A percentile compares a stretch with the other conserved stretches of the same genome.
These are phyloP conservation scores for Thymelicus acteon DNA, from an alignment of 2,888 invertebrate genomes.

Conservation along the genomic window DNA sequence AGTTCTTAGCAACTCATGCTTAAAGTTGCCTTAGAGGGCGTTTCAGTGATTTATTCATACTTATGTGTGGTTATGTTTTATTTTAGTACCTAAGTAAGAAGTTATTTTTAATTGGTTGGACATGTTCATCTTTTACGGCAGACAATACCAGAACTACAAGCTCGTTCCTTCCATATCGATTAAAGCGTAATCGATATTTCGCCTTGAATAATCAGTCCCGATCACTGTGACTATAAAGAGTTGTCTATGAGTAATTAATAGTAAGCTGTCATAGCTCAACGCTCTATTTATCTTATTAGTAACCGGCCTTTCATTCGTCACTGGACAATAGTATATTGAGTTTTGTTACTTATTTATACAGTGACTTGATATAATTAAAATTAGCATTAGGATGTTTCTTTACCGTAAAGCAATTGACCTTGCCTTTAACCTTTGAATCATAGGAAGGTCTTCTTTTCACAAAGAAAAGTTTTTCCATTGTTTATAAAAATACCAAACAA, in stretches of 20 bases:
- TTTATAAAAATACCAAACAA: too few relatives aligned
- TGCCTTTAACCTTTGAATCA: background rate
- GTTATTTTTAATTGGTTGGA: too few relatives aligned
- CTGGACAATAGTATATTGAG: constrained; percentile 76
- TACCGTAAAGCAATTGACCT: background rate
- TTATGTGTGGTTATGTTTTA: too few relatives aligned
- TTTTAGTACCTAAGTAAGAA: too few relatives aligned
- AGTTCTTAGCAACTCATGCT: too few relatives aligned
- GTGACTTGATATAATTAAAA: background rate
- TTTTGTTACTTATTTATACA: constrained; percentile 58
- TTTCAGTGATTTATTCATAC: too few relatives aligned
- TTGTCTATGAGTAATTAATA: constrained; percentile 63
- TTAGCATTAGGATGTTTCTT: constrained; percentile 3
- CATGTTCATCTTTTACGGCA: too few relatives aligned
- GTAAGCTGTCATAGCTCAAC: constrained; percentile 61
- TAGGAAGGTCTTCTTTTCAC: background rate
- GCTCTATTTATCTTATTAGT: constrained; percentile 66
- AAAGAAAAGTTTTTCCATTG: too few relatives aligned
- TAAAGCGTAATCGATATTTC: constrained; percentile 8
- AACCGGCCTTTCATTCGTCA: constrained; percentile 66
- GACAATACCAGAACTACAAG: background rate
- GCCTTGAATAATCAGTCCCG: constrained; percentile 13
- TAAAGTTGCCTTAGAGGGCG: too few relatives aligned
- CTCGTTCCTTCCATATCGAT: background rate
- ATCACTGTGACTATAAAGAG: constrained; percentile 44